phyloP scores from a whole-genome alignment of 1,140 invertebrate genomes.

The Theocolax elegans region DNA sequence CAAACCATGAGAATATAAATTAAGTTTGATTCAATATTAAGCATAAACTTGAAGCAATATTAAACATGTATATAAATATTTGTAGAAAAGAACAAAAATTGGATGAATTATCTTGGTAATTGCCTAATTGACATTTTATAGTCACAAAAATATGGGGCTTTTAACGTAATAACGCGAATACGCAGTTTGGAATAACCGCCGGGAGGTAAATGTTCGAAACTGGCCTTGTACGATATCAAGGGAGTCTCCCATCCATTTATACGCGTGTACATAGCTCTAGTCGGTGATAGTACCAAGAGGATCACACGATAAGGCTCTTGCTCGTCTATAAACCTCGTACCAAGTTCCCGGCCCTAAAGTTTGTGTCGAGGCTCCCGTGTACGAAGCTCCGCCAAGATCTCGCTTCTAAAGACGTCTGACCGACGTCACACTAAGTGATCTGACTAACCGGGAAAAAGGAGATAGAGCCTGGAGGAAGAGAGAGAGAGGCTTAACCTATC shows the following conservation, averaged over 20 bases:
- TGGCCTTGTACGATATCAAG: too few relatives aligned
- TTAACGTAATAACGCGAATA: too few relatives aligned
- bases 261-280: not conserved
- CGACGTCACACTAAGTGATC: slow-evolving; percentile 31
- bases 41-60: too few relatives aligned
- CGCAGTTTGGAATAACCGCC: too few relatives aligned
- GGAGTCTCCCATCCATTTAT: not conserved
- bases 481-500: not conserved
- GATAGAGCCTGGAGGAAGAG: not conserved
- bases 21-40: too few relatives aligned
- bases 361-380: not conserved
- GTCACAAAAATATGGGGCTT: too few relatives aligned
- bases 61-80: too few relatives aligned
- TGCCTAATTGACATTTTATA: too few relatives aligned
- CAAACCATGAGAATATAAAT: too few relatives aligned
- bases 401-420: not conserved
- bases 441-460: slow-evolving; percentile 14
- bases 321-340: not conserved
- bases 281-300: not conserved
- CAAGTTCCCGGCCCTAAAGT: slow-evolving; percentile 18
- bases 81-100: too few relatives aligned
- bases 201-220: too few relatives aligned
- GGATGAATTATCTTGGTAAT: too few relatives aligned
- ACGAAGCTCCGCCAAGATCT: not conserved
- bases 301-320: slow-evolving; percentile 13